phyloP scores from a whole-genome alignment of 2,888 invertebrate genomes.

The Euproctis similis region DNA sequence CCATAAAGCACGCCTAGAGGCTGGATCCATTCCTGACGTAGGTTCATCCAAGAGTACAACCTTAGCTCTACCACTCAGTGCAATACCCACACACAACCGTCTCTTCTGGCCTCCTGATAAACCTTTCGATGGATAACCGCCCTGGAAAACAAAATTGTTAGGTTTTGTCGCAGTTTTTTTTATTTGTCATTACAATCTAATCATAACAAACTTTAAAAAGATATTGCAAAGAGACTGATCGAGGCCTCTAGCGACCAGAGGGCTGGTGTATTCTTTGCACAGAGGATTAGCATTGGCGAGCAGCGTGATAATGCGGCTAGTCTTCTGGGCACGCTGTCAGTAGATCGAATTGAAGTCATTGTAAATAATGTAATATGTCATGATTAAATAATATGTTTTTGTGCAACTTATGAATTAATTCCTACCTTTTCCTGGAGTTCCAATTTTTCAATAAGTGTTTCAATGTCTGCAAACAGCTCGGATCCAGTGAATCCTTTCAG shows the following conservation, averaged over 20 bases:
- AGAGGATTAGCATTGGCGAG: too few species aligned
- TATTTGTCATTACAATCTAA: too few species aligned
- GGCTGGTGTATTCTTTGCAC: too few species aligned
- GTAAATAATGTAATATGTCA: too few species aligned
- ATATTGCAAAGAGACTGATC: too few species aligned
- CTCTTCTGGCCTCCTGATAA: slow-evolving; percentile 88
- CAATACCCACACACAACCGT: slow-evolving; percentile 84
- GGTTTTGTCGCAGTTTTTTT: background rate
- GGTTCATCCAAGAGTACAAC: slow-evolving; percentile 85
- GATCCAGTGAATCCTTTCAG: slow-evolving; percentile 78
- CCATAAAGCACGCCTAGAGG: slow-evolving; percentile 88
- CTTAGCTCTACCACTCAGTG: slow-evolving; percentile 83
- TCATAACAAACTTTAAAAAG: too few species aligned
- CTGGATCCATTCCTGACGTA: slow-evolving; percentile 91
- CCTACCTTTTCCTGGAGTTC: slow-evolving; percentile 80
- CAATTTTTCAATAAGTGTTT: slow-evolving; percentile 78
- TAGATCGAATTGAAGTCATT: too few species aligned
- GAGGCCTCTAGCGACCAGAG: too few species aligned
- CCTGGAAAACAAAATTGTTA: slow-evolving; percentile 27
- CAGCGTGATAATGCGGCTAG: too few species aligned
- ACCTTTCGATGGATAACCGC: slow-evolving; percentile 70
- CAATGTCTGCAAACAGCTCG: slow-evolving; percentile 76
- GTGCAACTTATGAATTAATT: too few species aligned
- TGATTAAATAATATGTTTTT: too few species aligned
- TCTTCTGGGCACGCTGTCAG: too few species aligned